These are phyloP conservation scores for Asarcornis scutulata DNA, from an alignment of 2,113 vertebrate species.

Conservation along the genomic window DNA sequence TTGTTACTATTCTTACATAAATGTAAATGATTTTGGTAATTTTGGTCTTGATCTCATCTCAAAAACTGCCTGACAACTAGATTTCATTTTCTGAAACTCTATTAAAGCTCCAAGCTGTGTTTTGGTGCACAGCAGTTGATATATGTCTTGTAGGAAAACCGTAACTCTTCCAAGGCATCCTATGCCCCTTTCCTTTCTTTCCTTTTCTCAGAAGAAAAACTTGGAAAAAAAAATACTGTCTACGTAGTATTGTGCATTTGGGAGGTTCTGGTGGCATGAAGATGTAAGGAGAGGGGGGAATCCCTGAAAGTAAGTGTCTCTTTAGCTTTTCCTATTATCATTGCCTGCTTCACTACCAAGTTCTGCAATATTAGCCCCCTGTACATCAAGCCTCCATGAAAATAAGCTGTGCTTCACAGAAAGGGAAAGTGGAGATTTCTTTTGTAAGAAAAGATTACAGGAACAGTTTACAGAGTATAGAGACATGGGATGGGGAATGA, in stretches of 20 bases:
- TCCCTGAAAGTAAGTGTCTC: background rate
- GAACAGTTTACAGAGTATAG: background rate
- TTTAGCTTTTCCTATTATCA: background rate
- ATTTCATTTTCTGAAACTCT: slow-evolving; percentile 1
- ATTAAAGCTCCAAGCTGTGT: background rate
- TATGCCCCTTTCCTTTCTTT: background rate
- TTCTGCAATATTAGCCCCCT: background rate
- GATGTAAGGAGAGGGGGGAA: background rate
- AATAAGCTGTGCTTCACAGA: background rate
- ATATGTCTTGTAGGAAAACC: background rate
- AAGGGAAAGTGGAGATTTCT: background rate
- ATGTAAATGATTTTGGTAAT: background rate
- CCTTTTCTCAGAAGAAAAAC: background rate
- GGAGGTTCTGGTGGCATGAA: background rate
- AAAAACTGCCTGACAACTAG: background rate
- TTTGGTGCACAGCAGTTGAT: background rate
- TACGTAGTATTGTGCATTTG: background rate
- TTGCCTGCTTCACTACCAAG: background rate
- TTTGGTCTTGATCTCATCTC: background rate
- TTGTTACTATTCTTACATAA: background rate
- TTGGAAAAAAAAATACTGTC: background rate
- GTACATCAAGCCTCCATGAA: background rate
- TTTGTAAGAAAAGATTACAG: slow-evolving; percentile 1
- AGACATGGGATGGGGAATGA: background rate
- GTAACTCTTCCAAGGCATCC: slow-evolving; percentile 18